A percentile compares a stretch with the other conserved stretches of the same genome.
Conservation (phyloP, 2,797 vertebrate species). For the Acanthopagrus latus region DNA sequence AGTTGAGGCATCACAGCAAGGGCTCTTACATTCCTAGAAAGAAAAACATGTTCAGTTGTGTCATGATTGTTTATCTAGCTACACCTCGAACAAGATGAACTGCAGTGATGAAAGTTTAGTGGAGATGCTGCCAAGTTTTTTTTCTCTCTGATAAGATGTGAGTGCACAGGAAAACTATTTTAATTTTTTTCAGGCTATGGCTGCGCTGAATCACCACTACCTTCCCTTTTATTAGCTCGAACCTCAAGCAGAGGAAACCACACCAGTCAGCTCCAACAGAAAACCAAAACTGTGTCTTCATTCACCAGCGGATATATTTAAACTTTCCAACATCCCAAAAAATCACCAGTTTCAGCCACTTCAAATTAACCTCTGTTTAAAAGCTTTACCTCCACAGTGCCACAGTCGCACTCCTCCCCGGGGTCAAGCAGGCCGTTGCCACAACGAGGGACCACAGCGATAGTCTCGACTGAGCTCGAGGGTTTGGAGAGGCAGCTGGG, state of each 20-base stretch:
- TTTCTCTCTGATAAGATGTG: constrained; percentile 12
- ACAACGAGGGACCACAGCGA: constrained; percentile 84
- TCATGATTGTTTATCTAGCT: not conserved
- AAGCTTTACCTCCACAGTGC: constrained; percentile 82
- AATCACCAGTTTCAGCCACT: not conserved
- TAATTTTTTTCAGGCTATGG: not conserved
- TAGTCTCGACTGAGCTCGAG: constrained; percentile 63
- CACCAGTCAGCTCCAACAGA: not conserved
- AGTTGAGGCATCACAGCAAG: constrained; percentile 90
- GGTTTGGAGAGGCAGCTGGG: constrained; percentile 86
- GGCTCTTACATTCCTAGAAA: constrained; percentile 87
- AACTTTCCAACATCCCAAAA: constrained; percentile 4
- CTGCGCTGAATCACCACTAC: not conserved
- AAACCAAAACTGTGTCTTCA: not conserved
- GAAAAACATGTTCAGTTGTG: not conserved
- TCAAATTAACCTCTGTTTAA: too few relatives aligned
- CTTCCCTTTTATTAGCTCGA: constrained; percentile 13
- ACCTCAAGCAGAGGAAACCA: constrained; percentile 34
- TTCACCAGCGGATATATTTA: not conserved
- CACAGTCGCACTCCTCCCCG: constrained; percentile 95
- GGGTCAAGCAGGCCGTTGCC: constrained; percentile 91
- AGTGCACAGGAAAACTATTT: constrained; percentile 47
- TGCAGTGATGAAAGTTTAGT: not conserved
- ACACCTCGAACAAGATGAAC: not conserved
- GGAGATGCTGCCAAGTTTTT: constrained; percentile 20